Conservation (phyloP, 2,113 vertebrate genomes). For the Solea solea region DNA sequence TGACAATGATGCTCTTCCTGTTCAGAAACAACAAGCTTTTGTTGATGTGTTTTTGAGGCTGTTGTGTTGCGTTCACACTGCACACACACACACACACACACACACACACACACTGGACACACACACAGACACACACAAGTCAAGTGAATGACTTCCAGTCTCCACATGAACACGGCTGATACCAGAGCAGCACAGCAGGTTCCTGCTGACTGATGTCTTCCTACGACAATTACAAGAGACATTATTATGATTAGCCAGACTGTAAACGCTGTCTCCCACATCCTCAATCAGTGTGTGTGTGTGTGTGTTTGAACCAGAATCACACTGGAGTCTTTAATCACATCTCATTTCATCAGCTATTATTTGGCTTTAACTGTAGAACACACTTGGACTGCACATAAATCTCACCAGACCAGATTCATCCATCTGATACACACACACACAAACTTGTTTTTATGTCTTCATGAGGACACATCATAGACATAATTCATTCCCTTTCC, state of each 20-base stretch:
- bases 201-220: constrained; percentile 78
- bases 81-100: no score
- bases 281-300: constrained; percentile 59
- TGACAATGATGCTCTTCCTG: no score
- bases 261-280: constrained; percentile 72
- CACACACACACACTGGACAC: no score
- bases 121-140: no score
- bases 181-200: constrained; percentile 37
- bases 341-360: constrained; percentile 67
- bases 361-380: constrained; percentile 60
- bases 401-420: constrained; percentile 53
- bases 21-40: no score
- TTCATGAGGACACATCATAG: no score
- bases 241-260: constrained; percentile 78
- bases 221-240: constrained; percentile 78
- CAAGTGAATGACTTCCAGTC: constrained; percentile 71
- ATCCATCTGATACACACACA: constrained; percentile 51
- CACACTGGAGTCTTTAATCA: constrained; percentile 72
- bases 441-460: not conserved
- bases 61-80: no score
- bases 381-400: constrained; percentile 50
- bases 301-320: constrained; percentile 62
- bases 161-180: constrained; percentile 60
- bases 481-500: no score
- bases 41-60: no score